Base-by-base conservation (phyloP, 2,888 invertebrate genomes). In the Apotomis betuletana region DNA sequence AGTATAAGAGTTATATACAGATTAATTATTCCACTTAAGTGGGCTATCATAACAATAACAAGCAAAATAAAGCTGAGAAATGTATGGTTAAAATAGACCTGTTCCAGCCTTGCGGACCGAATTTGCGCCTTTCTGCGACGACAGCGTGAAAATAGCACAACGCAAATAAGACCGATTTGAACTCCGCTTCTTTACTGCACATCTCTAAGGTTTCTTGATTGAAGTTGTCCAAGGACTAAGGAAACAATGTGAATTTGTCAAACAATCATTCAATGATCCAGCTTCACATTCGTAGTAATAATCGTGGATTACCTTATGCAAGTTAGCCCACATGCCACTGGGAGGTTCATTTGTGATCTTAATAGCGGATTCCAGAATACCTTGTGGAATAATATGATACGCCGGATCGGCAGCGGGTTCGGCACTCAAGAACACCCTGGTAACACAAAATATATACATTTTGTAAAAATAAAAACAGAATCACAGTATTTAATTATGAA, bases 331-430 rank as follows among this genome's bases (percentile, higher is more conserved):
- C 97, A 99, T 98, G 46, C 99, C 98, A 8, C 97, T 97, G 0
- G 99, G 98, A 0, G 98, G 98, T 87, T 99, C 98, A 81, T 98
- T 99, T 3, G 98, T 98, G 73, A 99, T 98, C 92, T 99, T 99
- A 83, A 99, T 98, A 0, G 98, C 96, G 0, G 98, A 97, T 86
- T 99, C 98, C 46, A 99, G 89, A 79, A 99, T 97, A 27, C 98
- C 98, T 92, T 98, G 96, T 0, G 95, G 95, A 59, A 96, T 93
- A n/a, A 95, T 95, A 78, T 95, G 95, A 78, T 93, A 94, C 0
- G 87, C 88, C 0, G 97, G 95, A 82, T 95, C 94, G 0, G 94
- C 89, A 0, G 97, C 96, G 0, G 98, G 97, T 83, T 99, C 98
- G 3, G 98, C 98, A 82, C 97, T 98, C 76, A 99, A 91, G 83